Conservation (phyloP, 2,113 vertebrate genomes). For the Psittacula cyanocephala region DNA sequence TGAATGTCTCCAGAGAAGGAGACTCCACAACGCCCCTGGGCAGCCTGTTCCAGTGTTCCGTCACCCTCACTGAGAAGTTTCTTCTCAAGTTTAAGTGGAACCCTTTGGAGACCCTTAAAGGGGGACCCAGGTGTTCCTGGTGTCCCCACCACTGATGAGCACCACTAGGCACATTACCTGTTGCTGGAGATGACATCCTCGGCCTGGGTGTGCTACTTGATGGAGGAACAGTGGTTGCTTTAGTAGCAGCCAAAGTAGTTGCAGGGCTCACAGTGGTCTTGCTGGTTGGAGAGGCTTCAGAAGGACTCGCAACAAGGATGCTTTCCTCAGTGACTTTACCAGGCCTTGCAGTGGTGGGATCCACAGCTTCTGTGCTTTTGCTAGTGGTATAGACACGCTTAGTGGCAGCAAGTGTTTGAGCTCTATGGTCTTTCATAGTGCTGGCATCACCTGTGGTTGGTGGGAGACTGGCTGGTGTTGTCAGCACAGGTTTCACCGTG, state of each 20-base stretch:
- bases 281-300: neutral
- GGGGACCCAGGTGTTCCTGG: neutral
- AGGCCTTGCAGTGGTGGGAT: neutral
- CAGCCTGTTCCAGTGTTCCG: too few species aligned
- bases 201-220: neutral
- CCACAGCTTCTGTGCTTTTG: neutral
- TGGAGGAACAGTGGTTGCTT: neutral
- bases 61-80: too few species aligned
- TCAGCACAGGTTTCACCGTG: neutral
- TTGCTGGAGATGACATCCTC: neutral
- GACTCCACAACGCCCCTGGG: too few species aligned
- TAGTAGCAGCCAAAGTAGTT: constrained; percentile 8
- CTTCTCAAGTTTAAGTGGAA: neutral
- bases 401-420: neutral
- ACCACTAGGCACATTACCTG: constrained; percentile 50
- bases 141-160: neutral
- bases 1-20: too few species aligned
- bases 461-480: neutral
- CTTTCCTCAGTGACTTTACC: neutral
- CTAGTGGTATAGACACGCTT: neutral
- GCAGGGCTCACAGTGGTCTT: neutral
- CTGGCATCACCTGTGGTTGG: neutral
- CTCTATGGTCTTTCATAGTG: neutral
- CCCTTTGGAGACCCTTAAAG: neutral
- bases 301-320: neutral